Base-by-base conservation (phyloP, 2,888 invertebrate genomes). In the Parnassius orleans region DNA sequence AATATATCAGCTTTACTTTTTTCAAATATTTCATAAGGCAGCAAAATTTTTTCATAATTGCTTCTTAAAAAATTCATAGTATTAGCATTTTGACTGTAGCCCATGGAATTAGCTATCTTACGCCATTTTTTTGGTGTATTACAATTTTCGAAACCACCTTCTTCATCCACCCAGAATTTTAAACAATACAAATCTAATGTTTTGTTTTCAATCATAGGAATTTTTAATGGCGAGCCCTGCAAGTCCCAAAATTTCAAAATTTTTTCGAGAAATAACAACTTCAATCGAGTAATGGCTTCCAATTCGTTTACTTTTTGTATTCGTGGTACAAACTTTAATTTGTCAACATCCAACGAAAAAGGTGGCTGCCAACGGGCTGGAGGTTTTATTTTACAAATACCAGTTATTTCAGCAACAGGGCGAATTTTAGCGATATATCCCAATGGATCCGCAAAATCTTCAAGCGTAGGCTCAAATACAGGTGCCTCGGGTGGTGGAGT, bases 301-400 rank as follows among this genome's bases (percentile, higher is more conserved):
- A 93, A 83, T 74, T 92, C 92, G 70, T 92, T 92, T 46, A 92
- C 83, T 83, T 92, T 91, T 76, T 92, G 92, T 76, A 92, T 92
- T 71, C 92, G 86, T 74, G 92, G 92, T 66, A 89, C 88, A 74
- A 92, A 92, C 80, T 90, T 91, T 75, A 92, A 83, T 83, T 90
- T 92, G 75, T 95, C 94, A 61, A 95, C 93, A 86, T 96, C 94
- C 70, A 96, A 93, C 53, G 95, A 95, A 93, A 96, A 96, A 57
- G 96, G 95, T 70, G 96, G 95, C 76, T 95, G 94, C 95, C 95
- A 96, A 69, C 93, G 93, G 77, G 93, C 83, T 60, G 96, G 96
- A 60, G 96, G 96, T 73, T 93, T 93, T 74, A 96, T 95, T 92
- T 95, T 95, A 78, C 95, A 95, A 67, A 96, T 95, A 66, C 96